A percentile compares a stretch with the other conserved stretches of the same genome.
phyloP scores from a whole-genome alignment of 2,888 invertebrate species.

The Epinotia ramella region DNA sequence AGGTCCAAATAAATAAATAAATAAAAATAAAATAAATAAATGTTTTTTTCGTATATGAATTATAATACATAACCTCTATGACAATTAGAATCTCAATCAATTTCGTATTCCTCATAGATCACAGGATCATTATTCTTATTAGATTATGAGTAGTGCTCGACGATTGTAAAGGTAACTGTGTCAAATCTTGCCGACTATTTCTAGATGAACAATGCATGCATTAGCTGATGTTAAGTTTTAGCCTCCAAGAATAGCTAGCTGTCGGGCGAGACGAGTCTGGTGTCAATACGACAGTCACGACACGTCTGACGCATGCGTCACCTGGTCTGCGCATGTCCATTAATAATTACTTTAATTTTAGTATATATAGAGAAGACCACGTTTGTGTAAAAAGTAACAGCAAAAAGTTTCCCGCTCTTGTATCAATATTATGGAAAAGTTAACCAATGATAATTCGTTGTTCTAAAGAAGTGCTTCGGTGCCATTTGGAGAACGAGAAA shows the following conservation, averaged over 20 bases:
- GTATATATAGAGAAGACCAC: neutral
- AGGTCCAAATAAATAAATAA: too few relatives aligned
- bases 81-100: neutral
- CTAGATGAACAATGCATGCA: slow-evolving; percentile 10
- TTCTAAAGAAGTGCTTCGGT: too few relatives aligned
- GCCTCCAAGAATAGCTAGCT: slow-evolving; percentile 26
- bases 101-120: neutral
- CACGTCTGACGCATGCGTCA: slow-evolving; percentile 23
- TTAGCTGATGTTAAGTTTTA: slow-evolving; percentile 15
- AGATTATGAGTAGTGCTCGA: neutral
- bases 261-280: slow-evolving; percentile 16
- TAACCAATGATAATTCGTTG: too few relatives aligned
- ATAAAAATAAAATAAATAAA: too few relatives aligned
- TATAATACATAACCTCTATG: too few relatives aligned
- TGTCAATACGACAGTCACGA: slow-evolving; percentile 35
- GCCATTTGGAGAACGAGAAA: too few relatives aligned
- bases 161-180: neutral
- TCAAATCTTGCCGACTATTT: slow-evolving; percentile 13
- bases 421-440: too few relatives aligned
- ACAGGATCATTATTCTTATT: neutral
- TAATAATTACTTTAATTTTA: slow-evolving; percentile 34
- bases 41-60: too few relatives aligned
- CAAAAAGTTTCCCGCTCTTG: too few relatives aligned
- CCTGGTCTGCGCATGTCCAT: neutral
- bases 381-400: neutral